phyloP scores from a whole-genome alignment of 1,140 invertebrate genomes.

The Mylabris phalerata region DNA sequence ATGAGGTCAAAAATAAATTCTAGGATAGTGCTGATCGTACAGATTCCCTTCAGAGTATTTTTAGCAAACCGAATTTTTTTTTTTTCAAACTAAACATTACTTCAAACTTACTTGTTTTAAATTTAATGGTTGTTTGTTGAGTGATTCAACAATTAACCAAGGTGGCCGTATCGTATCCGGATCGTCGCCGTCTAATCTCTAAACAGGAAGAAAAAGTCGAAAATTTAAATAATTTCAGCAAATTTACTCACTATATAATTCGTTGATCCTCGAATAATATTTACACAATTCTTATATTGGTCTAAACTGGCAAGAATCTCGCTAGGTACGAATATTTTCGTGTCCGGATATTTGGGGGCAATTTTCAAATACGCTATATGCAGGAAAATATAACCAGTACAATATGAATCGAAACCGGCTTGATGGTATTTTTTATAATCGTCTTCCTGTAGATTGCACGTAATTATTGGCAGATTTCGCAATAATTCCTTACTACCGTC shows the following conservation, averaged over 20 bases:
- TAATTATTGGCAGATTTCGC: conserved; percentile 42
- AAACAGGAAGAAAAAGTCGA: conserved; percentile 22
- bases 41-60: neutral
- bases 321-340: conserved; percentile 43
- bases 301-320: conserved; percentile 48
- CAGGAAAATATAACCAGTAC: conserved; percentile 60
- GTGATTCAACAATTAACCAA: conserved; percentile 45
- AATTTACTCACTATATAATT: conserved; percentile 49
- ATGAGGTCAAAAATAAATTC: no score
- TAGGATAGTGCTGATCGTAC: no score
- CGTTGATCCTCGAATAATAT: conserved; percentile 52
- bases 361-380: conserved; percentile 47
- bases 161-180: conserved; percentile 46
- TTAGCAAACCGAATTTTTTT: neutral
- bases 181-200: conserved; percentile 50
- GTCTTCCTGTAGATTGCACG: conserved; percentile 33
- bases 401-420: conserved; percentile 71
- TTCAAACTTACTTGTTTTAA: conserved; percentile 35
- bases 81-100: no score
- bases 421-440: conserved; percentile 50
- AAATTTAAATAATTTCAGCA: conserved; percentile 24
- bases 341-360: conserved; percentile 34
- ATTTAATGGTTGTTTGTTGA: conserved; percentile 33
- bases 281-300: conserved; percentile 52
- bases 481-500: conserved; percentile 35